Evolutionary conservation across 2,888 invertebrate genomes (phyloP), one percentile per base, ranked within the genome.

Genomic region (Chironomus tentans): DNA sequence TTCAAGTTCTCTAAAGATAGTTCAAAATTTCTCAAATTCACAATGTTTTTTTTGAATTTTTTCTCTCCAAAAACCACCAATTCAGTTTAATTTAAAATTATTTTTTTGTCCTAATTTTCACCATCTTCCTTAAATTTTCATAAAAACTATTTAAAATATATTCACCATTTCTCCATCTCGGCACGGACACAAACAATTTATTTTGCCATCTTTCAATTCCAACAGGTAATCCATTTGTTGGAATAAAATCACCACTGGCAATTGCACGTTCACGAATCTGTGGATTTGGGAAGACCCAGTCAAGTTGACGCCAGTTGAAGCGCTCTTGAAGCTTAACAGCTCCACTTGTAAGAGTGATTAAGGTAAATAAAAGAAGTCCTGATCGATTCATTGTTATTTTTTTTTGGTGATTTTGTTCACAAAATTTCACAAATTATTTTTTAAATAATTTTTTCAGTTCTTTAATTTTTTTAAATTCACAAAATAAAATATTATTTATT

Each of bases 101-200:
- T n/a, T n/a, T n/a, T n/a, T n/a, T n/a, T n/a, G n/a, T n/a, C n/a
- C n/a, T n/a, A n/a, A n/a, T n/a, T n/a, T n/a, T 21, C 24, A 21
- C 65, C 13, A 24, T 65, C 1, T 24, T 0, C 3, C 10, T 38
- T 2, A 38, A 38, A 38, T 38, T 38, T 38, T 5, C 70, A 70
- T 50, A 7, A 47, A 18, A 28, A 18, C 46, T 7, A 70, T 38
- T 38, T 4, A 13, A 12, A 47, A 48, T 5, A 69, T 21, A 48
- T 21, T 71, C 61, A 93, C 93, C 93, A 82, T 88, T 84, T 78
- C 87, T 86, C 94, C 93, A 94, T 80, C 94, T 87, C 0, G 94
- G 94, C 2, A 94, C 90, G 10, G 90, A 89, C 24, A 94, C 88
- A 82, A 94, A 94, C n/a, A 94, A 85, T 79, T 92, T 93, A 81